Conservation (phyloP, 2,888 invertebrate species). For the Oscheius sp. region DNA sequence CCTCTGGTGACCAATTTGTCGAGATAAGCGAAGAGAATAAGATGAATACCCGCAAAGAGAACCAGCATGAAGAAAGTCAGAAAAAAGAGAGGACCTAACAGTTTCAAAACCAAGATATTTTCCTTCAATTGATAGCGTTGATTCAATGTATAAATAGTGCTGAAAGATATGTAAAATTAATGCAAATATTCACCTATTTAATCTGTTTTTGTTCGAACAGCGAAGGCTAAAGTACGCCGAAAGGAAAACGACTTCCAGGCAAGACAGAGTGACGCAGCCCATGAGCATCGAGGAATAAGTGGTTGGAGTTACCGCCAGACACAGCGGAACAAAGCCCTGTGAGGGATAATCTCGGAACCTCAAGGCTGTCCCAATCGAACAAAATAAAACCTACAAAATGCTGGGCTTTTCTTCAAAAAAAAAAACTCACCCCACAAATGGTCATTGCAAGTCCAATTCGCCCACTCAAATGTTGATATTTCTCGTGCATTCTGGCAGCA, state of each 20-base stretch:
- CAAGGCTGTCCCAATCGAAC: neutral
- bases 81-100: conserved; percentile 5
- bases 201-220: neutral
- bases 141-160: neutral
- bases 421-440: neutral
- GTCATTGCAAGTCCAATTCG: neutral
- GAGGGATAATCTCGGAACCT: neutral
- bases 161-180: neutral
- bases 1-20: neutral
- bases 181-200: neutral
- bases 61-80: conserved; percentile 8
- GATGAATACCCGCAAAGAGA: neutral
- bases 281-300: neutral
- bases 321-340: neutral
- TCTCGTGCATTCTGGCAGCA: neutral
- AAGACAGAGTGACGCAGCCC: neutral
- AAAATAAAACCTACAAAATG: neutral
- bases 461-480: neutral
- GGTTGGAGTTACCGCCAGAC: neutral
- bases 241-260: conserved; percentile 7
- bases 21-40: neutral
- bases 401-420: neutral
- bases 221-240: conserved; percentile 5
- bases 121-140: conserved; percentile 9
- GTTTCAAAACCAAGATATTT: neutral